phyloP scores from a whole-genome alignment of 2,888 invertebrate genomes.

The Dorcus hopei region DNA sequence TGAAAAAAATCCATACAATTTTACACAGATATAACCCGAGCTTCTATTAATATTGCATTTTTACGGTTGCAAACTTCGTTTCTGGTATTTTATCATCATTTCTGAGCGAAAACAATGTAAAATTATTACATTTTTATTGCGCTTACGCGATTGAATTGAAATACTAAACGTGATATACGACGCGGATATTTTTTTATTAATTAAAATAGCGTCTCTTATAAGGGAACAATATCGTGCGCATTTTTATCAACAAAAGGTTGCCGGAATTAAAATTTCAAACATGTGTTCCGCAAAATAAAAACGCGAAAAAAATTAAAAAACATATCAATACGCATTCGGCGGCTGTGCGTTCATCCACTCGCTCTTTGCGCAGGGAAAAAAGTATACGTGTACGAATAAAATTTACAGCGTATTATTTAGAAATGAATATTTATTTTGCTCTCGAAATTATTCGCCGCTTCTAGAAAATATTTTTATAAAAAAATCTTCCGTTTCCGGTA shows the following conservation, averaged over 20 bases:
- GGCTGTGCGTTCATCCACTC: neutral
- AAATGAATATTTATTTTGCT: neutral
- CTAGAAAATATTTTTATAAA: too few relatives aligned
- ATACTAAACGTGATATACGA: constrained; percentile 36
- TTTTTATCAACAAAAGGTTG: constrained; percentile 3
- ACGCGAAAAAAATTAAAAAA: neutral
- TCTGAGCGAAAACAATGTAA: constrained; percentile 44
- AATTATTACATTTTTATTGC: constrained; percentile 42
- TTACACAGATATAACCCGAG: constrained; percentile 34
- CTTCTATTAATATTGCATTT: constrained; percentile 44
- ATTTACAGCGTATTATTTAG: neutral
- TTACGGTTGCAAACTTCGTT: constrained; percentile 41
- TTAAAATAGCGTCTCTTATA: constrained; percentile 15
- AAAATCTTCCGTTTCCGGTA: too few relatives aligned
- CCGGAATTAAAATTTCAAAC: constrained; percentile 10
- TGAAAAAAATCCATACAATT: constrained; percentile 35
- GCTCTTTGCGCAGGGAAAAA: neutral
- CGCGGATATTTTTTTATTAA: constrained; percentile 18
- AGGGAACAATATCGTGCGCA: constrained; percentile 15
- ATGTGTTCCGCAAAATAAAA: neutral
- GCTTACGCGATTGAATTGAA: constrained; percentile 39
- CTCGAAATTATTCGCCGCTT: neutral
- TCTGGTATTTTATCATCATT: constrained; percentile 43
- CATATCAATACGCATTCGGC: neutral
- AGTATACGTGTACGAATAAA: neutral